Evolutionary conservation across 2,888 invertebrate species (phyloP), one percentile per base, ranked within the genome.

Genomic region (Trichacis sp.): DNA sequence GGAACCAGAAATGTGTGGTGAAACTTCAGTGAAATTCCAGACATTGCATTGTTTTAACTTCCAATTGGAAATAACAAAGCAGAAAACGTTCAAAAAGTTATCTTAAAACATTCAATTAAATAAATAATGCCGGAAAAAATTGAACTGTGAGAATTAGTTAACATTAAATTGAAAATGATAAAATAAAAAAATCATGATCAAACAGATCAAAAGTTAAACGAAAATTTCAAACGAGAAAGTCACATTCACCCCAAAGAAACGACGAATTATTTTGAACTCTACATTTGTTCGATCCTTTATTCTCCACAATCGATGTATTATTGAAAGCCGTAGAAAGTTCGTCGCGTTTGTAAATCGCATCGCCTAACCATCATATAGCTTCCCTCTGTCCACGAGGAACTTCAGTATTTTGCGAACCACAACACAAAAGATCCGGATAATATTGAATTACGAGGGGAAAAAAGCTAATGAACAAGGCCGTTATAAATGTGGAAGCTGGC

Each of bases 401-500:
- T 58, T 38, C 54, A 61, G 62, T 71, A 61, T 73, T 73, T 73
- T 68, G 67, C 67, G 63, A 72, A 71, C 69, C 67, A 48, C 68
- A 70, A 71, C 64, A 65, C 65, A 74, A 74, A 70, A 68, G 68
- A 58, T 57, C 63, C 64, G 68, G 69, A 67, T 71, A 65, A 74
- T 72, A 74, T 71, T 69, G 66, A 71, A 66, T 64, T 68, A 68
- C 64, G 55, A 66, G 64, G 67, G 52, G 60, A 64, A 42, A 64
- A 56, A 47, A 62, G 54, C 57, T 62, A 66, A 70, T 71, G 64
- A 71, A 71, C 69, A 64, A 70, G 72, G 56, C 74, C 71, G 72
- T 73, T 75, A 70, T 69, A 71, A 73, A 75, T 69, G 73, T 73
- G 72, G 70, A 71, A 70, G 64, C 64, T 53, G 52, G 66, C 55